Conservation (phyloP, 2,888 invertebrate species). For the Drosophila parthenogenetica region DNA sequence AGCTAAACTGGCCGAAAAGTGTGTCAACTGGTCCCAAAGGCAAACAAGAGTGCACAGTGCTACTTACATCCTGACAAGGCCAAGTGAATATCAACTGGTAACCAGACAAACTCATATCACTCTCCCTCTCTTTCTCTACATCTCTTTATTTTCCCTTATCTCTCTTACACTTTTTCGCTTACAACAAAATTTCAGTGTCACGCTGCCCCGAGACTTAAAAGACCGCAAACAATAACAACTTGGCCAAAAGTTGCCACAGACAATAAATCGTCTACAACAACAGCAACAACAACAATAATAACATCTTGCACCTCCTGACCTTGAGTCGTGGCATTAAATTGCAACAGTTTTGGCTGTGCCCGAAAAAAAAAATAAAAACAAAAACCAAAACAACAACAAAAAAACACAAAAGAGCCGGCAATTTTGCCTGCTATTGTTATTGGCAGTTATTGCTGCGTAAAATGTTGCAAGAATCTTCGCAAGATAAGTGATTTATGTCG, state of each 20-base stretch:
- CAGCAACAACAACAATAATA: slow-evolving; percentile 37
- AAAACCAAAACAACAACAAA: slow-evolving; percentile 10
- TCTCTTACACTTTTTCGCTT: slow-evolving; percentile 11
- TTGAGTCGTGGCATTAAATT: slow-evolving; percentile 71
- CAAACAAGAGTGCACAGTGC: slow-evolving; percentile 26
- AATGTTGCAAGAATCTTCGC: slow-evolving; percentile 70
- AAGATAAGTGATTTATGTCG: neutral
- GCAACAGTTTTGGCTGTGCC: slow-evolving; percentile 58
- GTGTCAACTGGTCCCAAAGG: slow-evolving; percentile 50
- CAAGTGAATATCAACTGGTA: slow-evolving; percentile 47
- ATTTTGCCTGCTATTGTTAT: slow-evolving; percentile 46
- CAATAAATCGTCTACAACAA: slow-evolving; percentile 52
- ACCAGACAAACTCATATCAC: slow-evolving; percentile 18
- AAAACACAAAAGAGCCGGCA: slow-evolving; percentile 28
- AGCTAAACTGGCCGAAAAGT: slow-evolving; percentile 48
- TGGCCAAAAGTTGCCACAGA: slow-evolving; percentile 53
- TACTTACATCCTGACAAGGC: slow-evolving; percentile 61
- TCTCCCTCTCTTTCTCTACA: neutral
- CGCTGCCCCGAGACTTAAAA: slow-evolving; percentile 44
- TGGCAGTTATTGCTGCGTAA: slow-evolving; percentile 40
- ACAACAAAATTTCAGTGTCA: slow-evolving; percentile 65
- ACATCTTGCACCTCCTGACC: slow-evolving; percentile 64
- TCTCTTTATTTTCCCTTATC: neutral
- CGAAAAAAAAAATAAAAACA: slow-evolving; percentile 27
- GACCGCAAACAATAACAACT: slow-evolving; percentile 26